phyloP scores from a whole-genome alignment of 2,888 invertebrate species.

The Villa cingulata region DNA sequence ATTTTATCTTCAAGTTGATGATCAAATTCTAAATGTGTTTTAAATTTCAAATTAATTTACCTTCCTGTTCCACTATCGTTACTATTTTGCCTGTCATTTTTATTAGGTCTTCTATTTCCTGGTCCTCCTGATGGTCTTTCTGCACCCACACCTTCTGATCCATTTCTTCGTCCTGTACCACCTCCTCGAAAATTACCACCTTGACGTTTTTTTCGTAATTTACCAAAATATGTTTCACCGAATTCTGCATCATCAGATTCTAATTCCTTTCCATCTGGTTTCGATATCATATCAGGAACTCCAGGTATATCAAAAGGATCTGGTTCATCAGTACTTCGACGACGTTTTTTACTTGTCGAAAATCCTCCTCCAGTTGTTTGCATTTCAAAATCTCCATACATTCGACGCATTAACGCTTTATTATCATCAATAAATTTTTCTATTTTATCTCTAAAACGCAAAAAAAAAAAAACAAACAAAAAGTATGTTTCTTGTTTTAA shows the following conservation, averaged over 20 bases:
- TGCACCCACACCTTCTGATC: constrained; percentile 1
- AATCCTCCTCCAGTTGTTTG: constrained; percentile 39
- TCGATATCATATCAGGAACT: constrained; percentile 44
- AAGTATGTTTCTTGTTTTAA: no score
- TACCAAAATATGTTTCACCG: constrained; percentile 42
- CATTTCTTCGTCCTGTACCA: constrained; percentile 25
- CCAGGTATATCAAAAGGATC: constrained; percentile 36
- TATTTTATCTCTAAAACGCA: constrained; percentile 64
- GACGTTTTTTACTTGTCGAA: constrained; percentile 27
- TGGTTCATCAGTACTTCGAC: constrained; percentile 33
- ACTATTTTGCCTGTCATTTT: constrained; percentile 4
- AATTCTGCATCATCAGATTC: constrained; percentile 30
- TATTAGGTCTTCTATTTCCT: neutral
- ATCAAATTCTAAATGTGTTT: no score
- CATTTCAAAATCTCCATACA: constrained; percentile 83
- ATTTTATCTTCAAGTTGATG: no score
- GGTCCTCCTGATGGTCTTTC: constrained; percentile 7
- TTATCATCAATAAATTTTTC: constrained; percentile 88
- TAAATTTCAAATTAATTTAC: constrained; percentile 13
- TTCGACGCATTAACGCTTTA: constrained; percentile 81
- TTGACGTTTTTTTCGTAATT: constrained; percentile 42
- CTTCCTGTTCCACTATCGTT: constrained; percentile 21
- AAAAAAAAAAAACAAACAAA: constrained; percentile 1
- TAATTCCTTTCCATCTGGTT: constrained; percentile 31
- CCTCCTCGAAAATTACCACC: constrained; percentile 32